Conservation (phyloP, 2,888 invertebrate species). For the Melitaea athalia region DNA sequence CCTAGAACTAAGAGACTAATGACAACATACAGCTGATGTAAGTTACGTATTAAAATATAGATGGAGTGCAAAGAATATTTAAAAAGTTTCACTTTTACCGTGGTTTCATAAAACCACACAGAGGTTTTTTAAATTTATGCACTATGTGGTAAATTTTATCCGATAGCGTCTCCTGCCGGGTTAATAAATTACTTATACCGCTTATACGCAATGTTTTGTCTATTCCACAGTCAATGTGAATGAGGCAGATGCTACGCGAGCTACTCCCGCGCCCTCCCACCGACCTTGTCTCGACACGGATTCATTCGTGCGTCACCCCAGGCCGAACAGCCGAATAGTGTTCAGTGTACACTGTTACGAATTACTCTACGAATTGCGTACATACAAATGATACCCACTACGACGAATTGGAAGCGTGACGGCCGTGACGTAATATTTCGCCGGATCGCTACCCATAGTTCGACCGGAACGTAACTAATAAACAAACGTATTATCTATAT, state of each 20-base stretch:
- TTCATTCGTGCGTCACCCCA: slow-evolving; percentile 76
- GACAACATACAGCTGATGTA: too few species aligned
- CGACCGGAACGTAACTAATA: slow-evolving; percentile 10
- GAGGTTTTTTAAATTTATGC: too few species aligned
- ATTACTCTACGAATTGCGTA: slow-evolving; percentile 32
- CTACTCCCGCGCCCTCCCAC: slow-evolving; percentile 73
- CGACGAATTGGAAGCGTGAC: slow-evolving; percentile 20
- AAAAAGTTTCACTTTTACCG: too few species aligned
- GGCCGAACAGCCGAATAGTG: slow-evolving; percentile 39
- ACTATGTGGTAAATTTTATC: too few species aligned
- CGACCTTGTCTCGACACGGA: slow-evolving; percentile 79
- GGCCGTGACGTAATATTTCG: slow-evolving; percentile 21
- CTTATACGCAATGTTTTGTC: not conserved
- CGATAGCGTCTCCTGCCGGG: too few species aligned
- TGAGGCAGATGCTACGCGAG: slow-evolving; percentile 46
- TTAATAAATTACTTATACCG: not conserved
- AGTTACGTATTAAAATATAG: too few species aligned
- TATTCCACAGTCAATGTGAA: slow-evolving; percentile 30
- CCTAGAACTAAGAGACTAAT: too few species aligned
- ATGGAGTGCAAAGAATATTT: too few species aligned
- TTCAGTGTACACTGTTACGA: slow-evolving; percentile 37
- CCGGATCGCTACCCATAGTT: slow-evolving; percentile 16
- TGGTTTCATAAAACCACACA: too few species aligned
- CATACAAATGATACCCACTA: slow-evolving; percentile 19
- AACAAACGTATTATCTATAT: slow-evolving; percentile 8